phyloP scores from a whole-genome alignment of 2,888 invertebrate genomes.

The Antheraea assamensis region DNA sequence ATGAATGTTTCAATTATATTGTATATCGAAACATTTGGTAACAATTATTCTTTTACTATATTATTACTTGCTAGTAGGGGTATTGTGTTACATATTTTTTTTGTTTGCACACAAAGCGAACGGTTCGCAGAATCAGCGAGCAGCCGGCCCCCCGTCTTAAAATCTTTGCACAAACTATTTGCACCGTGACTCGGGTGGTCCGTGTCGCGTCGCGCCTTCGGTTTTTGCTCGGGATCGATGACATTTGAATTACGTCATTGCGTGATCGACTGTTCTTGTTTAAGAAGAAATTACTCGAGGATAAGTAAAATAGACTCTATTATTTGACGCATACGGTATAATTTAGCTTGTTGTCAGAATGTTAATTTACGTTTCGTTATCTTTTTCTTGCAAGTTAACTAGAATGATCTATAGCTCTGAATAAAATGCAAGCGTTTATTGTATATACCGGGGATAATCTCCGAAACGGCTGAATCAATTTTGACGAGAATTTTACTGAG shows the following conservation, averaged over 20 bases:
- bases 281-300: not conserved
- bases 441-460: too few relatives aligned
- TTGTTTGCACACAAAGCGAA: constrained; percentile 58
- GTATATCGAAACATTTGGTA: not conserved
- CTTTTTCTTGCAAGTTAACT: too few relatives aligned
- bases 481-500: too few relatives aligned
- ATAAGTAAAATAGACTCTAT: not conserved
- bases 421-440: too few relatives aligned
- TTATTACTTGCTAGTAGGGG: constrained; percentile 35
- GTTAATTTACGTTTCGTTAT: too few relatives aligned
- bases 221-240: constrained; percentile 20
- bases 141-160: too few relatives aligned
- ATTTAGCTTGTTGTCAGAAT: not conserved
- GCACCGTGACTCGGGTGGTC: constrained; percentile 47
- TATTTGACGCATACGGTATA: not conserved
- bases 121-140: constrained; percentile 55
- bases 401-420: too few relatives aligned
- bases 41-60: not conserved
- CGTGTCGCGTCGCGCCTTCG: constrained; percentile 24
- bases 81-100: constrained; percentile 34
- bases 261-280: not conserved
- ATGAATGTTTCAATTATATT: too few relatives aligned
- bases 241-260: constrained; percentile 15
- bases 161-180: constrained; percentile 65
- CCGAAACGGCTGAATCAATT: too few relatives aligned